phyloP scores from a whole-genome alignment of 2,888 invertebrate genomes.

The Nemotelus pantherinus region DNA sequence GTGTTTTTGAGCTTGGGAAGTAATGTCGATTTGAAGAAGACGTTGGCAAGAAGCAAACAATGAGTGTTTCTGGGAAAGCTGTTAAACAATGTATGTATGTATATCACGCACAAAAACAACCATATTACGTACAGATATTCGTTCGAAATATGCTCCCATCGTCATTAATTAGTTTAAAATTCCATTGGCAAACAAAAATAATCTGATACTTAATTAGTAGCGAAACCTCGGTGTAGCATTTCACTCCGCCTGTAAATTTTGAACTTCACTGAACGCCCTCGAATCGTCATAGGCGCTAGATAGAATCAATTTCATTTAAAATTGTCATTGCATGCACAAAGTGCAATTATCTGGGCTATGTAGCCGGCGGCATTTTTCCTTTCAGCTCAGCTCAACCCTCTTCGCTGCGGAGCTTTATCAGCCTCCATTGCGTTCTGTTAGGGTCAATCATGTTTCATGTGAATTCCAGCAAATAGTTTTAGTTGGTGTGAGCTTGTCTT shows the following conservation, averaged over 20 bases:
- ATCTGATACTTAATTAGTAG: background rate
- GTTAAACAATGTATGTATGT: too few species aligned
- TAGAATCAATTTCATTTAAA: slow-evolving; percentile 4
- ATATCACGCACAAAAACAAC: too few species aligned
- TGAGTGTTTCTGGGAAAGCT: too few species aligned
- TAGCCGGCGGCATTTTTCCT: background rate
- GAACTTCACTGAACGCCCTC: background rate
- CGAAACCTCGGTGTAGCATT: background rate
- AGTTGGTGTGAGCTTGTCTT: background rate
- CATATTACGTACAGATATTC: too few species aligned
- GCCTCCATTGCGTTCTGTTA: background rate
- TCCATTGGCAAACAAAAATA: background rate
- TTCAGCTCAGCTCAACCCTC: too few species aligned
- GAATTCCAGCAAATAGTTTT: slow-evolving; percentile 17
- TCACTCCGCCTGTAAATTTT: background rate
- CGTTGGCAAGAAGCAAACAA: too few species aligned
- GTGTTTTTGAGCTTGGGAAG: too few species aligned
- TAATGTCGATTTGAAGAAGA: too few species aligned
- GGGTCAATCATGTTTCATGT: slow-evolving; percentile 16
- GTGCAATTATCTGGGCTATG: background rate
- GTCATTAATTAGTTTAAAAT: too few species aligned
- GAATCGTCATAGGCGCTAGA: background rate
- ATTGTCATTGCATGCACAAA: slow-evolving; percentile 17
- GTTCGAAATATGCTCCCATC: too few species aligned
- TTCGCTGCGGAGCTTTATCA: too few species aligned